Percentiles rank a stretch among this genome's conserved stretches.
Evolutionary conservation across 1,140 invertebrate species (phyloP).

Genomic region (Watersipora subatra): DNA sequence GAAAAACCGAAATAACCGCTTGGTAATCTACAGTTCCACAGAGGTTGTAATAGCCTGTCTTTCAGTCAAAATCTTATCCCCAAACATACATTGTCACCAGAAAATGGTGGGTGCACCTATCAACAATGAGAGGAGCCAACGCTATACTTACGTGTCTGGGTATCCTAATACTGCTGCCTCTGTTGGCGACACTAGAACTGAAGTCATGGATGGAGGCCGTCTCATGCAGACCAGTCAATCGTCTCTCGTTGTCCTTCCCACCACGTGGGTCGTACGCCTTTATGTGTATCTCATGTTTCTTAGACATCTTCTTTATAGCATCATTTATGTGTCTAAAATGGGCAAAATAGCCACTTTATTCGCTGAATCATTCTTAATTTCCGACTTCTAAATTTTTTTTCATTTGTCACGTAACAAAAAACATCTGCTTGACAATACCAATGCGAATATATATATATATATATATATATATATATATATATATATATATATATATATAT

Average conservation of each 20-base stretch:
- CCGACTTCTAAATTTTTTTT: too few relatives aligned
- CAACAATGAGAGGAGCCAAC: too few relatives aligned
- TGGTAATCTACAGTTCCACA: not conserved
- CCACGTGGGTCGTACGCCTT: constrained; percentile 65
- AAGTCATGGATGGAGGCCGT: constrained; percentile 38
- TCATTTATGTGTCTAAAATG: constrained; percentile 40
- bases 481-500: too few relatives aligned
- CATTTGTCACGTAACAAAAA: too few relatives aligned
- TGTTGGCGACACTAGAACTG: constrained; percentile 43
- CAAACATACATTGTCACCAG: not conserved
- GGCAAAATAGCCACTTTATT: too few relatives aligned
- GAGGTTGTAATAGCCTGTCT: not conserved
- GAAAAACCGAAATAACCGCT: too few relatives aligned
- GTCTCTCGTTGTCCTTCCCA: constrained; percentile 42
- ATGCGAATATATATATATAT: too few relatives aligned
- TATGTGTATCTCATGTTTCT: constrained; percentile 72
- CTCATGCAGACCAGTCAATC: constrained; percentile 42
- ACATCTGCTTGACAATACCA: too few relatives aligned
- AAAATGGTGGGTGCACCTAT: not conserved
- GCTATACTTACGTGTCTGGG: constrained; percentile 21
- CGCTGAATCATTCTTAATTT: too few relatives aligned
- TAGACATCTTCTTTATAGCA: constrained; percentile 60
- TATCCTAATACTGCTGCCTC: constrained; percentile 44
- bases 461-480: too few relatives aligned
- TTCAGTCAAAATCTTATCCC: not conserved